Evolutionary conservation across 2,797 vertebrate genomes (phyloP), one percentile per base, ranked within the genome.

Genomic region (Lophius americanus): DNA sequence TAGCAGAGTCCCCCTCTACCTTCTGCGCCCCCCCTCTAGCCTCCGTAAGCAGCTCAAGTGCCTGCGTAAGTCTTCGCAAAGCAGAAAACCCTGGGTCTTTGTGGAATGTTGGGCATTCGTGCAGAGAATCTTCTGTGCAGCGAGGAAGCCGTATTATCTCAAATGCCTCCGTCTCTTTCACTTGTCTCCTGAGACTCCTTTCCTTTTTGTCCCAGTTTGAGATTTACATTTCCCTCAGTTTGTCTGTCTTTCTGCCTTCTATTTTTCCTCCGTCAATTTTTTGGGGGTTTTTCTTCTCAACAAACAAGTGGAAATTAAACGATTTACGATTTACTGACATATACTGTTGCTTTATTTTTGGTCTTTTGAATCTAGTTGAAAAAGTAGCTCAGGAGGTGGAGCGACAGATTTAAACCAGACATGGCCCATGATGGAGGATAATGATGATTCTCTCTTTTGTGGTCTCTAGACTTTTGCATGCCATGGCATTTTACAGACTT

Each of bases 381-480:
- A 53, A 62, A 68, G 63, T 54, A 58, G 63, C 64, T 73, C 54
- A 70, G 73, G 73, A 70, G 76, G 82, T 85, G 82, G 85, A 85
- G 68, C 69, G 75, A 82, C 68, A 73, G 65, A 88, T 83, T 81
- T 77, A 79, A 88, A 90, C 69, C 86, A 88, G 88, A 83, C 60
- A 46, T 39, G 13, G 70, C 65, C 75, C 50, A 70, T 83, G 87
- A 92, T 87, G 68, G 73, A 76, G 72, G 74, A 86, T 91, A 91
- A 90, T 91, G 82, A 84, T 80, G 67, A 86, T 88, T 73, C 75
- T 75, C 78, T 90, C 84, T 86, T 87, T 78, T 92, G 89, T 89
- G 92, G 91, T 90, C 58, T 39, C 64, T 75, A 50, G 58, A 83
- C 82, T 91, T 89, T 87, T 91, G 83, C 88, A 80, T 88, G 86